Evolutionary conservation across 1,140 invertebrate species (phyloP), one percentile per base, ranked within the genome.

Genomic region (Cyclina sinensis): DNA sequence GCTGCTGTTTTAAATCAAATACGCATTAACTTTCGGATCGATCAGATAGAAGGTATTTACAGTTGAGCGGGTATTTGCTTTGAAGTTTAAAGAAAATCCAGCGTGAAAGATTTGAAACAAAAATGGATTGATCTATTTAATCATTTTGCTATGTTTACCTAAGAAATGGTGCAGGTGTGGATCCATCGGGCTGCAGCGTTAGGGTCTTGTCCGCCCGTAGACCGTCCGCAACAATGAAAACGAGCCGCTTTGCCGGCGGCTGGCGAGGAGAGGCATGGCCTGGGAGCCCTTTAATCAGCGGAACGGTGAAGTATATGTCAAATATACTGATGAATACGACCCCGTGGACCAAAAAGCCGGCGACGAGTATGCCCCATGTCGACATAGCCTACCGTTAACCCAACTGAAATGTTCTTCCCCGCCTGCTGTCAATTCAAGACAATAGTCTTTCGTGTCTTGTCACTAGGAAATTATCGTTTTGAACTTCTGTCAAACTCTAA

Each of bases 221-320:
- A 27, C 82, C 82, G 51, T 84, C 82, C 1, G 82, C 82, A 9
- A 84, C 82, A 1, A 84, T 84, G 30, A 73, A 84, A n/a, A 84
- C 32, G 24, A 84, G 43, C 9, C 82, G 65, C 43, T 84, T 84
- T 7, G 82, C 82, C 21, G 82, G 82, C 65, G 82, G 65, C 16
- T 65, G 82, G 4, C 62, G 39, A 35, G 43, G 24, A 14, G 82
- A 84, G 11, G 43, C n/a, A 3, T 57, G 62, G 12, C 18, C 2
- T 39, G 39, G 32, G 0, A 39, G 24, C 0, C 62, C 62, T 4
- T n/a, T n/a, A 3, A 73, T 46, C 2, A 84, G 16, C 0, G 46
- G 39, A 27, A 43, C 35, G 11, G 43, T 37, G 65, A 84, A 84
- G 24, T 84, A 84, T 21, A 84, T 84, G 32, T 84, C 82, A 84